These are phyloP conservation scores for Amazona ochrocephala DNA, from an alignment of 2,797 vertebrate species.

Conservation along the genomic window DNA sequence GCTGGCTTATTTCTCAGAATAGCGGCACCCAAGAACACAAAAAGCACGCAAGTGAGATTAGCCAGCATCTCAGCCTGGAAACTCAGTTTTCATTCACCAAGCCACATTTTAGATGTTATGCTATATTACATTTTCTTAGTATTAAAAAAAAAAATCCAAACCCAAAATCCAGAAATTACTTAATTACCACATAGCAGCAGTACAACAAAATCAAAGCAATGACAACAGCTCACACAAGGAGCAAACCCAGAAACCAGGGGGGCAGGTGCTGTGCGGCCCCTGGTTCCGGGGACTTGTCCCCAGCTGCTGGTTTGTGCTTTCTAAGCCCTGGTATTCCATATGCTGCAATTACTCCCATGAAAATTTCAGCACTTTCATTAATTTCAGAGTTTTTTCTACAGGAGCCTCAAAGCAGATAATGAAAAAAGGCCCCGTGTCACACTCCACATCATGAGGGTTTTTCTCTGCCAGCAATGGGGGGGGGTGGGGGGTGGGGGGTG, in stretches of 20 bases:
- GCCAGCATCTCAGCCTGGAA: neutral
- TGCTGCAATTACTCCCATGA: neutral
- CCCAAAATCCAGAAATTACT: neutral
- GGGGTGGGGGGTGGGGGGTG: no score
- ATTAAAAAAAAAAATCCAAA: neutral
- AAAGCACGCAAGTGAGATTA: neutral
- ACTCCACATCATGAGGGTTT: no score
- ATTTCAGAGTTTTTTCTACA: neutral
- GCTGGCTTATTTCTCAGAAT: neutral
- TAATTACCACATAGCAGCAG: neutral
- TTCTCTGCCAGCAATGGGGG: no score
- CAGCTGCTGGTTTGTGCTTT: neutral
- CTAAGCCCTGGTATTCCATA: neutral
- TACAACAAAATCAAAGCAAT: neutral
- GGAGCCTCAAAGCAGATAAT: slow-evolving; percentile 17
- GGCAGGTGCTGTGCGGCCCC: neutral
- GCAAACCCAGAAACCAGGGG: neutral
- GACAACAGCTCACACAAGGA: slow-evolving; percentile 5
- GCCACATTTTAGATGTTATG: neutral
- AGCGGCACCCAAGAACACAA: neutral
- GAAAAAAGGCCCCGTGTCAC: neutral
- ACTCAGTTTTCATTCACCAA: neutral
- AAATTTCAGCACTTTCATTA: slow-evolving; percentile 16
- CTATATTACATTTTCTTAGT: neutral
- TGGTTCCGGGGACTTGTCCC: neutral